These are phyloP conservation scores for Sphaeramia orbicularis DNA, from an alignment of 2,797 vertebrate genomes.

Conservation along the genomic window DNA sequence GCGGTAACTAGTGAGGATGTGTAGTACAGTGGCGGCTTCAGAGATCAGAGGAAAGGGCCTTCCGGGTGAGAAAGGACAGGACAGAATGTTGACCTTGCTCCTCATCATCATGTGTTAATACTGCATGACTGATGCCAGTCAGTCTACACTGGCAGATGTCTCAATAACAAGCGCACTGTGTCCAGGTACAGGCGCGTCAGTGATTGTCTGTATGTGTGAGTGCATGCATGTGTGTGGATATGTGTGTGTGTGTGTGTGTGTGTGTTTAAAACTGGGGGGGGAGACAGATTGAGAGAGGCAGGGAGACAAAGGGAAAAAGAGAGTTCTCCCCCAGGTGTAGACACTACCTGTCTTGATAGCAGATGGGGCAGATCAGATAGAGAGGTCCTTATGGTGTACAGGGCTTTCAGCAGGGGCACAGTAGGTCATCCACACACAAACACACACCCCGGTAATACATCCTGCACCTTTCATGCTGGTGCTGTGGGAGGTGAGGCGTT, in stretches of 20 bases:
- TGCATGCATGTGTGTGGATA: conserved; percentile 14
- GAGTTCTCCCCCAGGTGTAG: conserved; percentile 60
- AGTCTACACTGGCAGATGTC: conserved; percentile 57
- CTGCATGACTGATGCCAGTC: conserved; percentile 66
- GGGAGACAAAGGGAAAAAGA: conserved; percentile 57
- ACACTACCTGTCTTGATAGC: conserved; percentile 76
- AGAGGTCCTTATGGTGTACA: conserved; percentile 52
- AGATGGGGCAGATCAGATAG: conserved; percentile 75
- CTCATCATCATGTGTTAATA: conserved; percentile 60
- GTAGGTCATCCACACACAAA: conserved; percentile 47
- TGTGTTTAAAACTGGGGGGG: conserved; percentile 33
- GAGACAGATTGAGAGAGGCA: conserved; percentile 62
- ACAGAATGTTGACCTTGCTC: conserved; percentile 52
- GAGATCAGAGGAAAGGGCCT: conserved; percentile 37
- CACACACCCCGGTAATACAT: conserved; percentile 37
- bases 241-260: conserved; percentile 12
- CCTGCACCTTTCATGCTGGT: conserved; percentile 32
- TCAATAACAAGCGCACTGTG: conserved; percentile 58
- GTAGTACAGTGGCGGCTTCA: conserved; percentile 31
- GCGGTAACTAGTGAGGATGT: conserved; percentile 16
- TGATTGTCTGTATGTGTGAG: conserved; percentile 14
- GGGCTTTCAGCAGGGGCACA: conserved; percentile 50
- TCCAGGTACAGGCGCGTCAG: conserved; percentile 35
- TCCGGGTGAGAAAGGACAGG: conserved; percentile 35
- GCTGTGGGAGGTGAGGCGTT: conserved; percentile 24